Evolutionary conservation across 2,797 vertebrate genomes (phyloP), one percentile per base, ranked within the genome.

Genomic region (Selene dorsalis): DNA sequence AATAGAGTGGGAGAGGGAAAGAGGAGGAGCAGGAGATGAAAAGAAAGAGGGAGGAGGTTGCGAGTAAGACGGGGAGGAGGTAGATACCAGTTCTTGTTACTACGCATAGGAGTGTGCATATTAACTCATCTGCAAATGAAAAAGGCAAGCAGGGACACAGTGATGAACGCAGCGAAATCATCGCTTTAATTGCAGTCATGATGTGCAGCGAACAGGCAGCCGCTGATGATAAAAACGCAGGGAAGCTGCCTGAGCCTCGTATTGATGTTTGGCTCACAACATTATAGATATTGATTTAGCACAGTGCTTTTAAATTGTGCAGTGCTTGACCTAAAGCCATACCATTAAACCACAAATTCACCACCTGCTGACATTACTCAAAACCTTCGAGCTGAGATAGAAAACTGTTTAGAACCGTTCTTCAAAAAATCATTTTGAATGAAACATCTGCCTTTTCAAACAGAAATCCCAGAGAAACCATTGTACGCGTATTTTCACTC

Each of bases 111-210:
- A 28, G 55, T 69, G 45, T 69, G 45, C 69, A 39, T 17, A 41
- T 52, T 12, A 39, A 20, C 18, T 56, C 43, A 55, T 58, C 38
- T 69, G 60, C 30, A 13, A 13, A 38, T 55, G 35, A 53, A 58
- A 65, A 67, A 78, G 62, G 45, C 43, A 69, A 58, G 66, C n/a
- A 7, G 26, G 71, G 79, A 62, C 75, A 75, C 55, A 53, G 55
- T 84, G 86, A 89, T 86, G 69, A 86, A 87, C 76, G 74, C 61
- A 69, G 32, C 38, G 52, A 78, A 80, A 73, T 86, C 79, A 68
- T 78, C 78, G 82, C 43, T 83, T 82, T 89, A 88, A 92, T 91
- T 86, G 75, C 61, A 79, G 62, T 68, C 72, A 64, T 68, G 56
- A 86, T 82, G 64, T 83, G 64, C 26, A 55, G 32, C 2, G 20